Conservation (phyloP, 1,140 invertebrate genomes). For the Berghia stephanieae region DNA sequence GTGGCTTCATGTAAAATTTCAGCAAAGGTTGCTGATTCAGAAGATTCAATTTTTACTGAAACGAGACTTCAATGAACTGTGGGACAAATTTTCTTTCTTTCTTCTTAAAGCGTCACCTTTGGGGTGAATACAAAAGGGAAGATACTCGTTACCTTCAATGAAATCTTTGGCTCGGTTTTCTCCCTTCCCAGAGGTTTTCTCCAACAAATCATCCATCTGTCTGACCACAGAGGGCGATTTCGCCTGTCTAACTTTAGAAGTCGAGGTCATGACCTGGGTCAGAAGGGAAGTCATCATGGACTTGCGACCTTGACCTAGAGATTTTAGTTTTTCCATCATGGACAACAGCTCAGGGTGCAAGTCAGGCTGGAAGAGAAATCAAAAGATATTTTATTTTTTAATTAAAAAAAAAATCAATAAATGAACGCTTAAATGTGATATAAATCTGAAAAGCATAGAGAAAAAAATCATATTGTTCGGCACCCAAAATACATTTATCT, state of each 20-base stretch:
- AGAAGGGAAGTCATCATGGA: conserved; percentile 22
- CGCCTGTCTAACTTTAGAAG: not conserved
- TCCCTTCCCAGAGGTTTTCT: no score
- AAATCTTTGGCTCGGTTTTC: no score
- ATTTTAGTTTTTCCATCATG: conserved; percentile 24
- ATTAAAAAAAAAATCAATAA: not conserved
- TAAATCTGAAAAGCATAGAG: not conserved
- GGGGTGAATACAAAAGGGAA: no score
- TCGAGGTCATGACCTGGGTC: conserved; percentile 25
- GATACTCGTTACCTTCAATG: no score
- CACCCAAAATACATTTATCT: no score
- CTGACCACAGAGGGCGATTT: not conserved
- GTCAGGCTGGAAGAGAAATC: conserved; percentile 22
- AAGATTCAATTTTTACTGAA: no score
- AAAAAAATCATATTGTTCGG: conserved; percentile 3
- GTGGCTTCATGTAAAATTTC: no score
- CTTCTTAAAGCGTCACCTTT: no score
- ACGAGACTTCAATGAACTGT: no score
- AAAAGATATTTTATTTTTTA: not conserved
- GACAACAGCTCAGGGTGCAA: conserved; percentile 2
- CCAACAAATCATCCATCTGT: conserved; percentile 5
- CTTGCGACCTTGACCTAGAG: conserved; percentile 13
- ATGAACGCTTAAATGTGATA: not conserved
- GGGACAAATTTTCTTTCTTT: no score
- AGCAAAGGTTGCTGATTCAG: no score